phyloP scores from a whole-genome alignment of 2,113 vertebrate species.

The Psilopogon haemacephalus region DNA sequence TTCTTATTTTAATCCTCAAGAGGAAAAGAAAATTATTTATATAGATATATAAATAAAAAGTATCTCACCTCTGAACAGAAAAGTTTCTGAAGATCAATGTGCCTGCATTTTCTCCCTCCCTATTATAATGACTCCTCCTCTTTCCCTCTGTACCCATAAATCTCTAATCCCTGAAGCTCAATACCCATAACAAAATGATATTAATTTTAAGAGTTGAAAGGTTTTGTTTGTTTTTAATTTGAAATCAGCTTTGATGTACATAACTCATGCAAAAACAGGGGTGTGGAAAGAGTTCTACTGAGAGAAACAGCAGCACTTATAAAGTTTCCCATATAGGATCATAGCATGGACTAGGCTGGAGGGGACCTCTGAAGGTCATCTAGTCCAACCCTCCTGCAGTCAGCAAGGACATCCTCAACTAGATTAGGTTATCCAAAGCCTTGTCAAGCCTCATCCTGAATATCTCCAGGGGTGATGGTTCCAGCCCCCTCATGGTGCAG shows the following conservation, averaged over 20 bases:
- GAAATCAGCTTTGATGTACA: neutral
- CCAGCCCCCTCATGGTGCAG: no score
- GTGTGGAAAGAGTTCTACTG: neutral
- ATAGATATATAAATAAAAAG: neutral
- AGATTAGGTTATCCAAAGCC: no score
- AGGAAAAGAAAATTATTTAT: no score
- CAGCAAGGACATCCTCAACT: no score
- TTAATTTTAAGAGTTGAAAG: neutral
- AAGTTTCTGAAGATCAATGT: neutral
- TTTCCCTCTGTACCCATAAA: neutral
- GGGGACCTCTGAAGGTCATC: no score
- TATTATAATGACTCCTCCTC: neutral
- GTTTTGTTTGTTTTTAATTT: neutral
- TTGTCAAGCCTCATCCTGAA: no score
- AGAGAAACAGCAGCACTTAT: neutral
- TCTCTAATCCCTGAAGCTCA: neutral
- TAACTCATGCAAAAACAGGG: neutral
- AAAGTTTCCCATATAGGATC: no score
- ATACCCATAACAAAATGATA: neutral
- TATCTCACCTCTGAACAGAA: accelerated
- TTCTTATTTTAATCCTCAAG: neutral
- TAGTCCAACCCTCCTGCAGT: no score
- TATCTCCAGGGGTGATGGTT: no score
- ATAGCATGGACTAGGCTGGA: no score
- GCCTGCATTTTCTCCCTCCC: neutral